Conservation (phyloP, 1,140 invertebrate species). For the Sminthurinus signatus region DNA sequence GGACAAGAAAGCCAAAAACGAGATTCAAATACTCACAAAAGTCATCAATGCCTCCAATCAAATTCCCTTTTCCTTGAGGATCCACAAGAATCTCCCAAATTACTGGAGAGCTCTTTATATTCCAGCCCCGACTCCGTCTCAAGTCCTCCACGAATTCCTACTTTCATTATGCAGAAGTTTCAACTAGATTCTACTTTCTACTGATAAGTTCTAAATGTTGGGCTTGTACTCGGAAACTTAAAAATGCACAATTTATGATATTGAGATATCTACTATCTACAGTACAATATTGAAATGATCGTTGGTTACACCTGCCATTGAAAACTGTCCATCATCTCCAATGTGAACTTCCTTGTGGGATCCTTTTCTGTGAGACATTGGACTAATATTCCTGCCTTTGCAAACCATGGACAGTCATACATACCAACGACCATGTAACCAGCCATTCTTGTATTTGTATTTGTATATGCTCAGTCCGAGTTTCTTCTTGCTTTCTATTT, state of each 20-base stretch:
- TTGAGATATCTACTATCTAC: no score
- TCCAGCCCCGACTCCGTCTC: slow-evolving; percentile 25
- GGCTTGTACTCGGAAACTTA: no score
- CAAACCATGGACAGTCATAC: slow-evolving; percentile 33
- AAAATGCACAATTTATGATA: no score
- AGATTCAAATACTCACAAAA: slow-evolving; percentile 34
- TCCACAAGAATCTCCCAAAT: slow-evolving; percentile 34
- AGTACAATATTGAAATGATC: no score
- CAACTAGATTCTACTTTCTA: background rate
- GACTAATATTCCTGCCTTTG: slow-evolving; percentile 34
- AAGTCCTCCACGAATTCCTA: slow-evolving; percentile 32
- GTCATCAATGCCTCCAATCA: slow-evolving; percentile 38
- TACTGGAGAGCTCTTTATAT: slow-evolving; percentile 30
- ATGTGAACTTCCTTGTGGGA: slow-evolving; percentile 23
- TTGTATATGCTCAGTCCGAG: no score
- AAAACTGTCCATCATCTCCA: slow-evolving; percentile 20
- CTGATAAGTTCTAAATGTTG: background rate
- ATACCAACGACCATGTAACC: slow-evolving; percentile 23
- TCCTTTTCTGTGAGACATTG: slow-evolving; percentile 18
- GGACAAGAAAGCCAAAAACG: slow-evolving; percentile 19
- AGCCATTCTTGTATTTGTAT: no score
- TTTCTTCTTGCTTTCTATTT: no score
- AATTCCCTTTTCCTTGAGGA: slow-evolving; percentile 22
- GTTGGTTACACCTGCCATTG: slow-evolving; percentile 24
- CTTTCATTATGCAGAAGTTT: background rate